A percentile compares a stretch with the other conserved stretches of the same genome.
These are phyloP conservation scores for Scylla paramamosain DNA, from an alignment of 1,140 invertebrate species.

Conservation along the genomic window DNA sequence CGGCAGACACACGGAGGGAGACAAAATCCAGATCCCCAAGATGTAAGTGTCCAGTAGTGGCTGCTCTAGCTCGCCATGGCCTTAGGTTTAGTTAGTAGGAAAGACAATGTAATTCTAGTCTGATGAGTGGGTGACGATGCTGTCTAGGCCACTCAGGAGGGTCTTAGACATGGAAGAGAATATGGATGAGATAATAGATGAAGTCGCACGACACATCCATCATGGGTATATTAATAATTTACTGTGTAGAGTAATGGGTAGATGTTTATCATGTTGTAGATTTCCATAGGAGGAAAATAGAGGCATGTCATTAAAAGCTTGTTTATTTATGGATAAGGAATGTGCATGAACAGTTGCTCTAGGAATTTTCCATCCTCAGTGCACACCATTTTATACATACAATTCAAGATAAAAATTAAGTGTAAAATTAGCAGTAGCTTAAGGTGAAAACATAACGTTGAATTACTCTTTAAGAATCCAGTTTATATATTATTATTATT, in stretches of 20 bases:
- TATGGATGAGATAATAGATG: neutral
- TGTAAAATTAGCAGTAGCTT: neutral
- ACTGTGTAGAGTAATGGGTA: too few relatives aligned
- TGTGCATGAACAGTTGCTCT: neutral
- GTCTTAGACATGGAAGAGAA: neutral
- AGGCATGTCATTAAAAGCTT: neutral
- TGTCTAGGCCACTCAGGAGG: neutral
- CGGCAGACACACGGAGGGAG: conserved; percentile 93
- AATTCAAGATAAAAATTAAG: too few relatives aligned
- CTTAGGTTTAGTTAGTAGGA: neutral
- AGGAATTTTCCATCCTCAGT: neutral
- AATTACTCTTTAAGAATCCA: too few relatives aligned
- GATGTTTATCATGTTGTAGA: too few relatives aligned
- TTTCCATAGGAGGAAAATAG: neutral
- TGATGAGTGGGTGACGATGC: neutral
- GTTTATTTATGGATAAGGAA: neutral
- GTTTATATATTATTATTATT: too few relatives aligned
- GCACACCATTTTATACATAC: neutral
- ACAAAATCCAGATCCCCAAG: conserved; percentile 98
- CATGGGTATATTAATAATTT: neutral
- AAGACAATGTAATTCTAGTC: neutral
- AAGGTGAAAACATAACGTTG: neutral
- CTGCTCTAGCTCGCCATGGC: neutral
- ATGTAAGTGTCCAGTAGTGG: conserved; percentile 87
- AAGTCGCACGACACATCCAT: neutral